Evolutionary conservation across 2,888 invertebrate genomes (phyloP).

Genomic region (Agrochola circellaris): DNA sequence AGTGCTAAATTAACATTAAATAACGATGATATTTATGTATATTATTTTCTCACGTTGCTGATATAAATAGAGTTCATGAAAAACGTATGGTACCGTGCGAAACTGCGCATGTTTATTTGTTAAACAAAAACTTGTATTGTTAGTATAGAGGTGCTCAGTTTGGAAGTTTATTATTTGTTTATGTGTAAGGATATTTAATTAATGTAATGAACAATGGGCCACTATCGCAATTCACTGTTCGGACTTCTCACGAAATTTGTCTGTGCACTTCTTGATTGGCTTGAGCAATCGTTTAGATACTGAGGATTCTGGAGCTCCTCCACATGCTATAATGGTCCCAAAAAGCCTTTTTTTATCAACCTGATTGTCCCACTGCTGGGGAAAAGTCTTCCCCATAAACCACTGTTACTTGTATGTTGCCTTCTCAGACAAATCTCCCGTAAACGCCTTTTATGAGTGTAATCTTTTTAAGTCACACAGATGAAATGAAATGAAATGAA

Average conservation of each 20-base stretch:
- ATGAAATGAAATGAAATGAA: no score
- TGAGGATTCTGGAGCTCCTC: background rate
- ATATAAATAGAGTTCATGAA: slow-evolving; percentile 35
- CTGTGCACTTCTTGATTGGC: background rate
- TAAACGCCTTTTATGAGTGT: no score
- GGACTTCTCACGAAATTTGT: background rate
- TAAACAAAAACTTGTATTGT: slow-evolving; percentile 8
- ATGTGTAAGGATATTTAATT: background rate
- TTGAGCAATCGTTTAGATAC: background rate
- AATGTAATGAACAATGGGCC: background rate
- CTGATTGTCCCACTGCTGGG: background rate
- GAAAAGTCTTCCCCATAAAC: background rate
- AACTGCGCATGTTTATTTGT: background rate
- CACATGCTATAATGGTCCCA: background rate
- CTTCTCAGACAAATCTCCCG: background rate
- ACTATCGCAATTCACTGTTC: background rate
- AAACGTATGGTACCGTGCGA: slow-evolving; percentile 27
- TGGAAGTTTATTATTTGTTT: slow-evolving; percentile 7
- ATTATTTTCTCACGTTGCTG: slow-evolving; percentile 34
- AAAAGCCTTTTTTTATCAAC: background rate
- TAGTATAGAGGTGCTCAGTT: background rate
- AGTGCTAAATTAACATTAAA: slow-evolving; percentile 34
- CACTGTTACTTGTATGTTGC: background rate
- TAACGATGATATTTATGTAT: slow-evolving; percentile 23
- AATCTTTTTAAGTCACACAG: no score